Evolutionary conservation across 2,888 invertebrate species (phyloP), one percentile per base, ranked within the genome.

Genomic region (Hirtodrosophila confusa): DNA sequence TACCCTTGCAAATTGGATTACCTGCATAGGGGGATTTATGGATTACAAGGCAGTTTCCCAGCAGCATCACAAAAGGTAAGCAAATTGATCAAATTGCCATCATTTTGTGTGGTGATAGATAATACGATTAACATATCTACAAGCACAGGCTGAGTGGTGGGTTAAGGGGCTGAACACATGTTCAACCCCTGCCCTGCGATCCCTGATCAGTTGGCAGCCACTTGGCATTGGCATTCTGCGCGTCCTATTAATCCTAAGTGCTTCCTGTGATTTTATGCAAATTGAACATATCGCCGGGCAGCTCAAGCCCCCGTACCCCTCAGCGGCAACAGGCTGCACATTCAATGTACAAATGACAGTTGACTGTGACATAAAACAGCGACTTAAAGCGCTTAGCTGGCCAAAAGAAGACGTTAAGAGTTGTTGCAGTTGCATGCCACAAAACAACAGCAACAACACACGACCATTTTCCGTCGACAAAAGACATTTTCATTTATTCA

Each of bases 361-460:
- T 89, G 84, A 77, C 84, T 88, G 89, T 88, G 88, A 89, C 88
- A 87, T 75, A 86, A 89, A 88, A 89, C 89, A 88, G 88, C 84
- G 74, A 56, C 78, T 80, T 84, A 76, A 80, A 79, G 75, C 85
- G 74, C 76, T 69, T 77, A 61, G 66, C 9, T 33, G 71, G 66
- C 68, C 67, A 68, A 80, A 89, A 85, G 83, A 87, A 89, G 89
- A 89, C 88, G 89, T 89, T 88, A 78, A 86, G 77, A 70, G 86
- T 41, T 33, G 48, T 36, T 53, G 64, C 45, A 36, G 41, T 79
- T 80, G 82, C 78, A 86, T 78, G 79, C 75, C 79, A 74, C 55
- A 64, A 67, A 61, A 49, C 58, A 39, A 56, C 67, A 64, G 36
- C 65, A 65, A 53, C 68, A 67, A 65, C 63, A 77, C 70, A 75